Conservation (phyloP, 1,140 invertebrate species). For the Hylaeus volcanicus region DNA sequence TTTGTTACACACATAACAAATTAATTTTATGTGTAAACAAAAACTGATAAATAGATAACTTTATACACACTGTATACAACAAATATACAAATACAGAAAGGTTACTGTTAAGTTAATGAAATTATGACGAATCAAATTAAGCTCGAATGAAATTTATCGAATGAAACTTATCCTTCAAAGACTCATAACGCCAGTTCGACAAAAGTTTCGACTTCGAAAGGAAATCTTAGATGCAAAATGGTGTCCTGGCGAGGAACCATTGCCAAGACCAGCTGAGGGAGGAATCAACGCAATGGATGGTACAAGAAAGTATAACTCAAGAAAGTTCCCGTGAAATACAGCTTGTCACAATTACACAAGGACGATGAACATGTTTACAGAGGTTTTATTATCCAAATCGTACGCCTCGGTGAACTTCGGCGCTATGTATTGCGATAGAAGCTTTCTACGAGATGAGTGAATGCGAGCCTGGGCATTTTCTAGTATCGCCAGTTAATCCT, state of each 20-base stretch:
- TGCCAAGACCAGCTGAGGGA: neutral
- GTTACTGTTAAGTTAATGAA: no score
- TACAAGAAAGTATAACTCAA: neutral
- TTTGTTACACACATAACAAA: no score
- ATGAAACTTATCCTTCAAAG: no score
- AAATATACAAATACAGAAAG: no score
- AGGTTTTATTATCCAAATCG: neutral
- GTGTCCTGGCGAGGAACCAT: neutral
- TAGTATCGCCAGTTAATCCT: slow-evolving; percentile 53
- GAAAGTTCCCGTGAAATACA: neutral
- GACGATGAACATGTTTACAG: neutral
- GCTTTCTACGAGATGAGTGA: slow-evolving; percentile 40
- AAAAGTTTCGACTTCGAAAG: neutral
- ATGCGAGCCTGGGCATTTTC: slow-evolving; percentile 38
- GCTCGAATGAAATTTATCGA: no score
- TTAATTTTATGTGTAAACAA: no score
- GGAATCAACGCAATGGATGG: no score
- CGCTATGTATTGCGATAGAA: neutral
- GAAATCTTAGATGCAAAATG: no score
- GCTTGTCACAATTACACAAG: no score
- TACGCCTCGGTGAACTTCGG: neutral
- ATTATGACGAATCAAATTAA: no score
- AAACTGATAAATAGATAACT: no score
- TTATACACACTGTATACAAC: no score
- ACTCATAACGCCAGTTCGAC: neutral